Evolutionary conservation across 2,113 vertebrate genomes (phyloP).

Genomic region (Paratilapia polleni): DNA sequence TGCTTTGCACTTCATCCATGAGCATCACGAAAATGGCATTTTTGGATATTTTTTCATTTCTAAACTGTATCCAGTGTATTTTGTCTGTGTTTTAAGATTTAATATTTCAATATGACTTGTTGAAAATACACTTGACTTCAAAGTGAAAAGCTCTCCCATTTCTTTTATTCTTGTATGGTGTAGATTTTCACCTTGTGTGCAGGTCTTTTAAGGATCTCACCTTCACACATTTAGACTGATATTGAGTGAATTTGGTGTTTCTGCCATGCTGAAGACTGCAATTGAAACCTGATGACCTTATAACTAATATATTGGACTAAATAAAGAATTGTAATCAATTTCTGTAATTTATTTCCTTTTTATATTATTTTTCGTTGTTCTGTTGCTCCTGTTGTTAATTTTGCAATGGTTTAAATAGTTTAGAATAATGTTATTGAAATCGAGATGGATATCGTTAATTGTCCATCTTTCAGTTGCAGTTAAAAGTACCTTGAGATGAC

Average conservation of each 20-base stretch:
- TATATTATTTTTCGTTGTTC: neutral
- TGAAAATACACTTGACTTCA: neutral
- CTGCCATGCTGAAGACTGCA: neutral
- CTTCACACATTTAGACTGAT: too few species aligned
- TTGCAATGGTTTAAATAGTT: neutral
- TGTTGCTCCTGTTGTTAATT: neutral
- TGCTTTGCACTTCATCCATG: neutral
- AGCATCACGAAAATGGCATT: neutral
- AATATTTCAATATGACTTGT: neutral
- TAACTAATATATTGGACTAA: neutral
- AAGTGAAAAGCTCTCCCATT: neutral
- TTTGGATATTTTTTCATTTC: neutral
- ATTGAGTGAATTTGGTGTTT: too few species aligned
- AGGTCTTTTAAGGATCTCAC: too few species aligned
- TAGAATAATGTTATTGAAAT: neutral
- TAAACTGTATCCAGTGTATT: neutral
- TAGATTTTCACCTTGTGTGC: too few species aligned
- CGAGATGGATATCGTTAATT: neutral
- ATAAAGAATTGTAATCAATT: neutral
- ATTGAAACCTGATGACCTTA: neutral
- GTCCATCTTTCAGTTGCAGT: neutral
- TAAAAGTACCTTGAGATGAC: neutral
- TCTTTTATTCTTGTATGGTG: neutral
- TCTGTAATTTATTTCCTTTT: neutral
- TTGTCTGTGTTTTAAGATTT: neutral